Conservation (phyloP, 2,888 invertebrate genomes). For the Ctenicera cuprea region DNA sequence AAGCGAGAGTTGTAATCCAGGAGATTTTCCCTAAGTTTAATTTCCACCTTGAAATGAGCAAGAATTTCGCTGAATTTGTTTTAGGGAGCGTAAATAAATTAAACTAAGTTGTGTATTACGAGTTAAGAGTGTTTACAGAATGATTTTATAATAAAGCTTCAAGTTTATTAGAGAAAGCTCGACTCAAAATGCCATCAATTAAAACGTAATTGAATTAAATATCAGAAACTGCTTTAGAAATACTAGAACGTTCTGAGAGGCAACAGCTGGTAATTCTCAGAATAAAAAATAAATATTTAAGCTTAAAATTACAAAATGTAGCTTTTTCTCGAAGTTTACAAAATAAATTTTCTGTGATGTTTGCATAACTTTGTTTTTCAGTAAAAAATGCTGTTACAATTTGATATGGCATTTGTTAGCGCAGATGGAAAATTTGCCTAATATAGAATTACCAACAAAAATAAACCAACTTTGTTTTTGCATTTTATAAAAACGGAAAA, state of each 20-base stretch:
- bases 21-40: neutral
- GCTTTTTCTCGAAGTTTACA: too few relatives aligned
- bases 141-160: conserved; percentile 13
- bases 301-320: too few relatives aligned
- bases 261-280: neutral
- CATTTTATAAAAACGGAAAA: too few relatives aligned
- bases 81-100: neutral
- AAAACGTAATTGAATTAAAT: conserved; percentile 8
- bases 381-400: too few relatives aligned
- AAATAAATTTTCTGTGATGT: too few relatives aligned
- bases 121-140: conserved; percentile 6
- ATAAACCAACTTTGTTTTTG: too few relatives aligned
- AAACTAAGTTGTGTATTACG: conserved; percentile 11
- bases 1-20: neutral
- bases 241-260: neutral
- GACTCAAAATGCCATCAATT: conserved; percentile 5
- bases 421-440: too few relatives aligned
- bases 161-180: conserved; percentile 11
- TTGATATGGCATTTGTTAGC: too few relatives aligned
- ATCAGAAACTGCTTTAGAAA: neutral
- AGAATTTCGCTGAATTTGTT: neutral
- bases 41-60: neutral
- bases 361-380: too few relatives aligned
- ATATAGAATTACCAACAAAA: too few relatives aligned
- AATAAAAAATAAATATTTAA: too few relatives aligned